A percentile compares a stretch with the other conserved stretches of the same genome.
Conservation (phyloP, 2,797 vertebrate genomes). For the Macropus fuliginosus region DNA sequence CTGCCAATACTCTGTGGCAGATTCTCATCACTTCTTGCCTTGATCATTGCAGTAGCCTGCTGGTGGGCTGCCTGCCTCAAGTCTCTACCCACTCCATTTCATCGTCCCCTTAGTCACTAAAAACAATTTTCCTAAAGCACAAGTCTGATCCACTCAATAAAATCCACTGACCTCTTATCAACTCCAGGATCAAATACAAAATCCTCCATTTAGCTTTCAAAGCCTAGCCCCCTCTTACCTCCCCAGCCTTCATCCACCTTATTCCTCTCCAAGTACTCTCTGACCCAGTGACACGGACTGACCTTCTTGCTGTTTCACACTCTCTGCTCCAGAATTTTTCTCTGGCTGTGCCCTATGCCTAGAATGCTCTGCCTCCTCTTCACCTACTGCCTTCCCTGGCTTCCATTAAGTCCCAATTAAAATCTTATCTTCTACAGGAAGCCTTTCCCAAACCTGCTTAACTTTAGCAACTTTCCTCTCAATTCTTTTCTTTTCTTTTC, state of each 20-base stretch:
- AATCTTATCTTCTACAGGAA: background rate
- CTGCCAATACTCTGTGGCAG: background rate
- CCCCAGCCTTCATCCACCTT: background rate
- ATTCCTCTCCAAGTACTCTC: background rate
- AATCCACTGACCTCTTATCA: background rate
- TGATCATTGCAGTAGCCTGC: background rate
- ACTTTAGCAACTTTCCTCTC: background rate
- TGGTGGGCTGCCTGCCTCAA: background rate
- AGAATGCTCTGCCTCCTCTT: background rate
- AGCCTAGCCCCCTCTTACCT: background rate
- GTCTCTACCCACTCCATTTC: background rate
- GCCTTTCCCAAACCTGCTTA: background rate
- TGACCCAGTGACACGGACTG: background rate
- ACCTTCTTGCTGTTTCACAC: background rate
- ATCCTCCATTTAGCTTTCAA: background rate
- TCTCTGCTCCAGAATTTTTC: background rate
- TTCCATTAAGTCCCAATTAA: background rate
- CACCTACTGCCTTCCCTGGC: background rate
- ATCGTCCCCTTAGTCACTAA: background rate
- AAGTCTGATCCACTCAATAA: background rate
- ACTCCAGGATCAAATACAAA: background rate
- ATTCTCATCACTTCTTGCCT: background rate
- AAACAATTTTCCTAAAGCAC: background rate
- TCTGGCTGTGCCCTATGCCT: background rate
- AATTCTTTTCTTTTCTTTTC: background rate